phyloP scores from a whole-genome alignment of 1,140 invertebrate genomes.

The Bombus breviceps region DNA sequence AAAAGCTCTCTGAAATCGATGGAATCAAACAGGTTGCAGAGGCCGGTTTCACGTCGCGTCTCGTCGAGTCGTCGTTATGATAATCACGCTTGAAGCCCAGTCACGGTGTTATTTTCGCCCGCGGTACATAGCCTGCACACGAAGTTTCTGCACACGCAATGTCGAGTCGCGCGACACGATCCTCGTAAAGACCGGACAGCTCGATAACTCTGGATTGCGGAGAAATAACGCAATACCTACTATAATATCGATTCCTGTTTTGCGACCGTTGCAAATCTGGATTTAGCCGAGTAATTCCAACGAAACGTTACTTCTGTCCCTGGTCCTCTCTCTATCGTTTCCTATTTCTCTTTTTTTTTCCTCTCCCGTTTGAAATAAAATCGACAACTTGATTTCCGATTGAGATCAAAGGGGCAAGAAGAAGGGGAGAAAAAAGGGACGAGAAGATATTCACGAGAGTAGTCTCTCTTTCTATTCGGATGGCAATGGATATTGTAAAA shows the following conservation, averaged over 20 bases:
- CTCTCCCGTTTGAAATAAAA: background rate
- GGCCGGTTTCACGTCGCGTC: background rate
- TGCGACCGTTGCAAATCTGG: background rate
- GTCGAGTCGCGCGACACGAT: no score
- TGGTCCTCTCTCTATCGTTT: background rate
- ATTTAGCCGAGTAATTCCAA: background rate
- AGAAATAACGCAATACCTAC: slow-evolving; percentile 1
- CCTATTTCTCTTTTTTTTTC: background rate
- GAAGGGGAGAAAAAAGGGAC: background rate
- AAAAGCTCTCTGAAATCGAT: background rate
- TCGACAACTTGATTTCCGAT: background rate
- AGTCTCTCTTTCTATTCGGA: background rate
- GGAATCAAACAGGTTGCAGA: slow-evolving; percentile 52
- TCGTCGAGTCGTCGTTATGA: slow-evolving; percentile 28
- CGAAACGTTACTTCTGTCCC: no score
- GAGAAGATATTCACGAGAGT: background rate
- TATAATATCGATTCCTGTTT: background rate
- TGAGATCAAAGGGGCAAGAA: slow-evolving; percentile 10
- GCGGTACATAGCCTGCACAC: background rate
- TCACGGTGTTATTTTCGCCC: slow-evolving; percentile 20
- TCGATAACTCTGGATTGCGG: background rate
- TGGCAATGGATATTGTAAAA: background rate
- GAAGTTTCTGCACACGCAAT: background rate
- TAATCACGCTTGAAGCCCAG: slow-evolving; percentile 25
- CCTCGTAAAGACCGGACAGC: background rate